Evolutionary conservation across 2,113 vertebrate genomes (phyloP).

Genomic region (Rousettus leschenaultii): DNA sequence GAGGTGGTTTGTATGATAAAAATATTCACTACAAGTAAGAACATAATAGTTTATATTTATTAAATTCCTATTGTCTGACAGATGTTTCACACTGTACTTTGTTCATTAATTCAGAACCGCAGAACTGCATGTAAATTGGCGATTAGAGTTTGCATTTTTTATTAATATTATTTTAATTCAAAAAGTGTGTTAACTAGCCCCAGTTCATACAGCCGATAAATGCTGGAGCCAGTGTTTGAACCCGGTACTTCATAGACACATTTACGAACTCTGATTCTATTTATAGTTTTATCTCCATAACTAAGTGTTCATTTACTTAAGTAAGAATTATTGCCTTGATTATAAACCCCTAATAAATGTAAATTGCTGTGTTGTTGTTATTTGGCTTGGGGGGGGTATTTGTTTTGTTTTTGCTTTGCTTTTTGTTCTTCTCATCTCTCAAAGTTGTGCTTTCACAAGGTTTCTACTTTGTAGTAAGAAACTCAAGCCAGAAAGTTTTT

Average conservation of each 20-base stretch:
- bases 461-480: neutral
- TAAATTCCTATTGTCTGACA: conserved; percentile 7
- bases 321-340: neutral
- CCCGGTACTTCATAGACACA: neutral
- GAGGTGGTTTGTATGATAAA: neutral
- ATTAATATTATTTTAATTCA: conserved; percentile 27
- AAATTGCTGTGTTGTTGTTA: neutral
- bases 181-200: neutral
- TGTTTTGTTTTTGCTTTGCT: neutral
- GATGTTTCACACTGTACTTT: neutral
- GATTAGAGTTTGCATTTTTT: neutral
- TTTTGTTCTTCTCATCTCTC: neutral
- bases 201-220: neutral
- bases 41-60: conserved; percentile 1
- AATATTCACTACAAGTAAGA: neutral
- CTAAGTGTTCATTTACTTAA: conserved; percentile 21
- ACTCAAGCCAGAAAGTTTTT: neutral
- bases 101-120: conserved; percentile 16
- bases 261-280: neutral
- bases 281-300: conserved; percentile 23
- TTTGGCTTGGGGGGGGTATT: neutral
- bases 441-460: conserved; percentile 11
- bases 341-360: conserved; percentile 16
- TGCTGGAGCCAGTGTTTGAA: neutral
- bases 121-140: neutral